Evolutionary conservation across 2,797 vertebrate genomes (phyloP), one percentile per base, ranked within the genome.

Genomic region (Cynopterus sphinx): DNA sequence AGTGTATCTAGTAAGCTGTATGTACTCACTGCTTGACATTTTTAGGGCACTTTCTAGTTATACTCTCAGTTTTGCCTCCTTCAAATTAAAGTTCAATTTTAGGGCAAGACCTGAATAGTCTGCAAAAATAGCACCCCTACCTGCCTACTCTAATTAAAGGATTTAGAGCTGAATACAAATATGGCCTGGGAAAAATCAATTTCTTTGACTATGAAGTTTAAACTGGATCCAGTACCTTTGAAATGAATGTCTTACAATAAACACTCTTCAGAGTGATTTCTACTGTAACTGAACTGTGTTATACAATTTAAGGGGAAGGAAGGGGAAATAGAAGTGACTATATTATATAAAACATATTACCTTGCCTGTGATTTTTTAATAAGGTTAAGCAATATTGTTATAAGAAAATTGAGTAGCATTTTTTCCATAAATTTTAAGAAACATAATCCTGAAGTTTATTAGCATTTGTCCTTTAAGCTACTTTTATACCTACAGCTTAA

Each of bases 361-460:
- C 28, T 68, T 90, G 36, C 21, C 93, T 92, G 67, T 86, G 95
- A 88, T 88, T 90, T 91, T 90, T 90, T 95, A 95, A 90, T 96
- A 73, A 93, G 11, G 11, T 83, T 90, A 92, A 85, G 43, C 57
- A 92, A 17, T n/a, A 83, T 79, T 73, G 82, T 92, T 74, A 89
- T 49, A 49, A 49, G 59, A 83, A 83, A 65, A 84, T 61, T 57
- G 49, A 24, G 22, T 63, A 82, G 31, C 28, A 51, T 55, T 81
- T n/a, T 17, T 9, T 9, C 51, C 10, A 49, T 86, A 86, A 75
- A 82, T 94, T 82, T 88, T 75, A 86, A 92, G 51, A 95, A 83
- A 51, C 33, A 0, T 70, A 92, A 65, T 96, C 11, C 24, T 75
- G 36, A 51, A 24, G n/a, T 70, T 74, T 63, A 53, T 84, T 59